Percentiles rank a stretch among this genome's conserved stretches.
These are phyloP conservation scores for Ennomos quercinarius DNA, from an alignment of 2,888 invertebrate species.

Conservation along the genomic window DNA sequence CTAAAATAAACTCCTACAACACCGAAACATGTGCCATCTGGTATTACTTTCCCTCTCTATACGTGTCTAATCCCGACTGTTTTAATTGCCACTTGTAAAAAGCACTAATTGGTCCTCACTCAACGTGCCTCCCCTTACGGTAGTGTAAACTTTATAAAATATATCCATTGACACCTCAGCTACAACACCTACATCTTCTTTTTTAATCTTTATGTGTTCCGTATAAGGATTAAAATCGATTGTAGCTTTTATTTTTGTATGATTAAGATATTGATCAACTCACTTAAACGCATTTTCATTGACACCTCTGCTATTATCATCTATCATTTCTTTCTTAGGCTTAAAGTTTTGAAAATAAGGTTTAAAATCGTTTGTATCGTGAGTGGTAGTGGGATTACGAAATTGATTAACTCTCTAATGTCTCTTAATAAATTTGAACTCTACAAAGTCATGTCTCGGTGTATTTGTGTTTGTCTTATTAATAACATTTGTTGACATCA, in stretches of 20 bases:
- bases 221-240: constrained; percentile 28
- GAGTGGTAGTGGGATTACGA: constrained; percentile 41
- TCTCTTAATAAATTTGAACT: constrained; percentile 71
- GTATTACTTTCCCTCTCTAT: constrained; percentile 18
- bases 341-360: not conserved
- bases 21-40: constrained; percentile 23
- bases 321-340: constrained; percentile 2
- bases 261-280: constrained; percentile 20
- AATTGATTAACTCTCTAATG: constrained; percentile 58
- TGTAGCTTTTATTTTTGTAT: constrained; percentile 2
- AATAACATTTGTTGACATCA: constrained; percentile 54
- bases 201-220: constrained; percentile 1
- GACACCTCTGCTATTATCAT: constrained; percentile 11
- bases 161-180: constrained; percentile 45
- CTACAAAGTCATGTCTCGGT: constrained; percentile 63
- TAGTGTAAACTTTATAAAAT: constrained; percentile 51
- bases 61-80: constrained; percentile 23
- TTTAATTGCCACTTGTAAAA: constrained; percentile 42
- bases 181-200: constrained; percentile 8
- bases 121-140: constrained; percentile 30
- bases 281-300: constrained; percentile 17
- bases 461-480: constrained; percentile 57
- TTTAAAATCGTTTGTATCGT: constrained; percentile 3
- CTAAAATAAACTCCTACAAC: constrained; percentile 4
- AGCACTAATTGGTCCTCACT: constrained; percentile 49